These are phyloP conservation scores for Brachypterus glaber DNA, from an alignment of 2,888 invertebrate species.

Conservation along the genomic window DNA sequence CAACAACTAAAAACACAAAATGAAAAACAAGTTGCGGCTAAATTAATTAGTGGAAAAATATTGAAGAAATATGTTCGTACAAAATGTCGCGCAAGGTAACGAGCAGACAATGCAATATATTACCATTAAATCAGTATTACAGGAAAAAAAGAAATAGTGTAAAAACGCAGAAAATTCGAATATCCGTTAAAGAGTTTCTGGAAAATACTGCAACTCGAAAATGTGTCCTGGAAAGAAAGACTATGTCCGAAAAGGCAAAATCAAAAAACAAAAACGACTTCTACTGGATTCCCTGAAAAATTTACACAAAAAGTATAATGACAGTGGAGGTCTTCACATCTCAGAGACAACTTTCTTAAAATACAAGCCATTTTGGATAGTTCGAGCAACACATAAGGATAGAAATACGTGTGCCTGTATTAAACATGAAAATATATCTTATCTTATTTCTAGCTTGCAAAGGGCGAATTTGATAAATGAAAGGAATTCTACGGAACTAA, in stretches of 20 bases:
- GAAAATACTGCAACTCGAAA: slow-evolving; percentile 1
- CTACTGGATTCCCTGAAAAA: slow-evolving; percentile 6
- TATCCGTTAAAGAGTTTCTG: background rate
- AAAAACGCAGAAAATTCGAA: background rate
- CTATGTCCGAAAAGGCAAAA: slow-evolving; percentile 6
- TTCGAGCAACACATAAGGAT: slow-evolving; percentile 8
- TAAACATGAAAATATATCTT: slow-evolving; percentile 9
- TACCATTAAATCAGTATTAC: background rate
- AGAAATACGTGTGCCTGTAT: slow-evolving; percentile 10
- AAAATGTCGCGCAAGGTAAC: background rate
- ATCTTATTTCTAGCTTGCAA: slow-evolving; percentile 2
- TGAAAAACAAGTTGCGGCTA: slow-evolving; percentile 2
- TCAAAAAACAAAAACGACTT: slow-evolving; percentile 11
- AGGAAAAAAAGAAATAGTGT: background rate
- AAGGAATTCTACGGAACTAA: background rate
- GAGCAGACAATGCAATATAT: background rate
- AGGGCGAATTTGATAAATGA: background rate
- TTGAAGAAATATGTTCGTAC: slow-evolving; percentile 2
- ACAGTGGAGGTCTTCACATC: slow-evolving; percentile 3
- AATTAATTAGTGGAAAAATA: slow-evolving; percentile 5
- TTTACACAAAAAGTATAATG: slow-evolving; percentile 6
- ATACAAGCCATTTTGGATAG: slow-evolving; percentile 11
- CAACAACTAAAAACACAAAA: slow-evolving; percentile 1
- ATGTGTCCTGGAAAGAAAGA: slow-evolving; percentile 8
- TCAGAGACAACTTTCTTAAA: slow-evolving; percentile 9